Base-by-base conservation (phyloP, 1,140 invertebrate genomes). In the Penaeus indicus region DNA sequence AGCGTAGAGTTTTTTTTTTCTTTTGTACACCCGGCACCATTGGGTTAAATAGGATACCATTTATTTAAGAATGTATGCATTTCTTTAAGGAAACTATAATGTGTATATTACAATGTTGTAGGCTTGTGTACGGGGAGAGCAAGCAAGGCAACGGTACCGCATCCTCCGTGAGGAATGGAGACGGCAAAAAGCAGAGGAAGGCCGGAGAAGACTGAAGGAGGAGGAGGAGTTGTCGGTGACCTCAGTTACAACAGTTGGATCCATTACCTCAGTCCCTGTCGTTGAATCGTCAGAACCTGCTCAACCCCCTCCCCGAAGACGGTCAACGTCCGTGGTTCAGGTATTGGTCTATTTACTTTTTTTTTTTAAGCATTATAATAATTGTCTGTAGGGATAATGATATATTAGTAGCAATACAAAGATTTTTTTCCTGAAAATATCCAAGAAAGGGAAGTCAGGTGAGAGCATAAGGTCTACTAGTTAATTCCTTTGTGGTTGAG, bases 301-400 rank as follows among this genome's bases (percentile, higher is more conserved):
- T 21, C 87, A 84, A 32, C 87, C 81, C 13, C 87, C 87, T 54
- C 87, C 87, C 3, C 54, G 87, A 32, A 88, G 82, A 84, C 78
- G 78, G 54, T 77, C 61, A 25, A 62, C 82, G 67, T 27, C 16
- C 78, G 16, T 69, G 84, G 72, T 81, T 88, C 78, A 0, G 64
- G 21, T 25, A 75, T n/a, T 54, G 13, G 7, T 42, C 7, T 42
- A 42, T 42, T 42, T 42, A 42, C 7, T 42, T 42, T 7, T 8
- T 42, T 42, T 42, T 42, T 42, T 42, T 4, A 3, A 42, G 7
- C 38, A 42, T 42, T 42, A 42, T 42, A 42, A 4, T 42, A 4
- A 8, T 42, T 42, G 38, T 42, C 38, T 42, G 5, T 7, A 42
- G 7, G 2, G 38, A 42, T 42, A 42, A 42, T 42, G 38, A 42